Conservation (phyloP, 2,113 vertebrate species). For the Gobius niger region DNA sequence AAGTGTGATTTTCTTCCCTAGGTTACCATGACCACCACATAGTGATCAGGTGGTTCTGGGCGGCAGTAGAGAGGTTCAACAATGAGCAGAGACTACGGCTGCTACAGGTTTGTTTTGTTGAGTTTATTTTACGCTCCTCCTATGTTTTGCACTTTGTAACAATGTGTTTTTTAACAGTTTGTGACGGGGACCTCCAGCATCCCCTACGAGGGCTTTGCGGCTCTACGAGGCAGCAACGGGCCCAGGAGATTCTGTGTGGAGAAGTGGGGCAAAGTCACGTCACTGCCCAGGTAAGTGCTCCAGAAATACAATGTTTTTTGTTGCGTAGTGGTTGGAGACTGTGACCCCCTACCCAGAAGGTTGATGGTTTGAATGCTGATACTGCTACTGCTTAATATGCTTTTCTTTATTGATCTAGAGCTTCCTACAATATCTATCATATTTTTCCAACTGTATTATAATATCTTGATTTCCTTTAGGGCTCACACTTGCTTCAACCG, state of each 20-base stretch:
- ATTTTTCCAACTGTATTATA: not conserved
- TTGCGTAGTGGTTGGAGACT: too few species aligned
- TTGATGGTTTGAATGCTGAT: too few species aligned
- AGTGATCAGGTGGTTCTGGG: conserved; percentile 96
- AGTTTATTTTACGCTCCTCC: not conserved
- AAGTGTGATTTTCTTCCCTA: conserved; percentile 42
- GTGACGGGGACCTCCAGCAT: conserved; percentile 93
- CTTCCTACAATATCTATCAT: not conserved
- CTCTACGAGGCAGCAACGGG: conserved; percentile 91
- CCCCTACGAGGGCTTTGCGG: conserved; percentile 91
- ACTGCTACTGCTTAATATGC: too few species aligned
- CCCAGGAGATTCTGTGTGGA: conserved; percentile 94
- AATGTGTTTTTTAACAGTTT: conserved; percentile 73
- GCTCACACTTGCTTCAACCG: conserved; percentile 96
- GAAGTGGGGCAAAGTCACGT: conserved; percentile 94
- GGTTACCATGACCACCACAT: conserved; percentile 96
- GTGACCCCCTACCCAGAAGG: too few species aligned
- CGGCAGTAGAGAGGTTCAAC: conserved; percentile 93
- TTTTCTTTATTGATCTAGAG: too few species aligned
- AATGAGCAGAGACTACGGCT: conserved; percentile 90
- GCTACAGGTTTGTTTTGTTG: conserved; percentile 79
- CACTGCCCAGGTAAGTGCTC: conserved; percentile 86
- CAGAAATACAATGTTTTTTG: not conserved
- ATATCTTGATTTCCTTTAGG: conserved; percentile 64
- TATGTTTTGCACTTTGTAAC: not conserved